Percentiles rank a stretch among this genome's conserved stretches.
phyloP scores from a whole-genome alignment of 2,797 vertebrate genomes.

The Varecia variegata region DNA sequence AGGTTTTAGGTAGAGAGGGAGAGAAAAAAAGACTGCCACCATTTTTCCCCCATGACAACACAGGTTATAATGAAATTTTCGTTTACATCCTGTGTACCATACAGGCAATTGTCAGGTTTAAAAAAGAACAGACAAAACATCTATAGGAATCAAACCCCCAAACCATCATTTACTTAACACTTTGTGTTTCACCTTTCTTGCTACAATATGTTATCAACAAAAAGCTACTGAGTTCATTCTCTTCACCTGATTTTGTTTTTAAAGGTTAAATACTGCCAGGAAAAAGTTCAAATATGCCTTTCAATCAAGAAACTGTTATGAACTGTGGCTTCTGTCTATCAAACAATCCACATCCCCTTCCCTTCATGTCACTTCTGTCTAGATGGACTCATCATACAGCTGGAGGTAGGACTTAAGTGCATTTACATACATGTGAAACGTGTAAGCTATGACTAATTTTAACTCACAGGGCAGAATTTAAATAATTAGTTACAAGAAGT shows the following conservation, averaged over 20 bases:
- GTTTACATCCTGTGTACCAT: not conserved
- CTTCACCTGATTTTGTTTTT: slow-evolving; percentile 73
- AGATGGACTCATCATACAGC: slow-evolving; percentile 83
- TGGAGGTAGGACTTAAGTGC: slow-evolving; percentile 83
- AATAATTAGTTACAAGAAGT: slow-evolving; percentile 97
- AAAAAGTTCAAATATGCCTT: slow-evolving; percentile 83
- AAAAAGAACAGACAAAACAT: slow-evolving; percentile 62
- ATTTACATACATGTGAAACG: slow-evolving; percentile 87
- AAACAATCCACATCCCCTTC: slow-evolving; percentile 69
- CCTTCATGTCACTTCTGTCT: slow-evolving; percentile 78
- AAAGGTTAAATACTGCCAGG: slow-evolving; percentile 70
- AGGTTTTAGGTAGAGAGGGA: slow-evolving; percentile 1
- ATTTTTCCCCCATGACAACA: slow-evolving; percentile 33
- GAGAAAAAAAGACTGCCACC: not conserved
- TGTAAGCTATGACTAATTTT: slow-evolving; percentile 91
- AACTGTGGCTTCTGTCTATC: slow-evolving; percentile 74
- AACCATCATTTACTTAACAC: slow-evolving; percentile 53
- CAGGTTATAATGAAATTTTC: slow-evolving; percentile 65
- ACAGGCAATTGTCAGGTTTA: slow-evolving; percentile 45
- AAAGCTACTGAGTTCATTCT: slow-evolving; percentile 44
- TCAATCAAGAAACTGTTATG: slow-evolving; percentile 76
- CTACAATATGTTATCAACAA: not conserved
- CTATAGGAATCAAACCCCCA: slow-evolving; percentile 36
- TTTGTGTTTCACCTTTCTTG: slow-evolving; percentile 29
- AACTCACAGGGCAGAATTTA: slow-evolving; percentile 95